Base-by-base conservation (phyloP, 2,888 invertebrate genomes). In the Phragmatobia fuliginosa region DNA sequence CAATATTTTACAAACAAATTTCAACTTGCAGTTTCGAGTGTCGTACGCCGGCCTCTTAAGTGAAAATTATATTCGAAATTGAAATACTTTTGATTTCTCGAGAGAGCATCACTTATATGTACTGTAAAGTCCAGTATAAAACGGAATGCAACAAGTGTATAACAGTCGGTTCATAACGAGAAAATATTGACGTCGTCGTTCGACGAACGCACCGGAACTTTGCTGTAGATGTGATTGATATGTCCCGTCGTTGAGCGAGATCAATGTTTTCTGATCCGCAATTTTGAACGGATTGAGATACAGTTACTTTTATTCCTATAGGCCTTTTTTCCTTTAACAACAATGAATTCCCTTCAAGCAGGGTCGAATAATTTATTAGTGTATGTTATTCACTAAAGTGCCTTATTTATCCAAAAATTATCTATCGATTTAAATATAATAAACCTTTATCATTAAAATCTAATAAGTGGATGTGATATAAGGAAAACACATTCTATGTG, bases 131-230 rank as follows among this genome's bases (percentile, higher is more conserved):
- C 25, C 4, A 16, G 45, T 61, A 68, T 70, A 68, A 73, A 77
- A 73, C 68, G 59, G 69, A 62, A 73, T 70, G 81, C 80, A 81
- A 80, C 82, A 82, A 81, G 70, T 70, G 66, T 66, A n/a, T 36
- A 56, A 52, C 59, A 32, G 36, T 31, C 60, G 63, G 68, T 71
- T 68, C 70, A 64, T 38, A 36, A 21, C 69, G 73, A 64, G 66
- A 77, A 78, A 83, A 82, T 83, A 82, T 81, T 82, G 83, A 84
- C 80, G 81, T 65, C 72, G 74, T 67, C 73, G 31, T 56, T 33
- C 38, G 31, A 36, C 36, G 36, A 56, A 38, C 31, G 41, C 59
- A 78, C 79, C 81, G 88, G 87, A 87, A 84, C 80, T 82, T 73
- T 73, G 78, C 75, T 72, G 73, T 74, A 72, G 73, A 73, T 76